Evolutionary conservation across 2,797 vertebrate genomes (phyloP).

Genomic region (Muraenolepis orangiensis): DNA sequence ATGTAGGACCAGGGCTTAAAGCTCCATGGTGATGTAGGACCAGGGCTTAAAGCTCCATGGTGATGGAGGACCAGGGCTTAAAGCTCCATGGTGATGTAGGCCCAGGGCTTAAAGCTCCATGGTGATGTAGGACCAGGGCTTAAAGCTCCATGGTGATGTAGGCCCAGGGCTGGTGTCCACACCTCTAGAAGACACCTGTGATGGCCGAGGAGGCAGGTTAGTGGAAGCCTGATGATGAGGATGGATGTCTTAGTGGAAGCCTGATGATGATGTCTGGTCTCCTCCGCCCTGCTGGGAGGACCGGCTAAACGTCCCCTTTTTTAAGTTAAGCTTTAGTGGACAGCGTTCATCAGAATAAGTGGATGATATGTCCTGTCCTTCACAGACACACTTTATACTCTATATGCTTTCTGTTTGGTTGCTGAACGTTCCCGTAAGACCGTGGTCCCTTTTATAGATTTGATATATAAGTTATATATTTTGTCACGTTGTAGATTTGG

Average conservation of each 20-base stretch:
- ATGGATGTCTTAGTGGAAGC: too few species aligned
- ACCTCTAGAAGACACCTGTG: constrained; percentile 36
- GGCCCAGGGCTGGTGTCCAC: constrained; percentile 23
- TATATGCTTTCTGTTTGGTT: not conserved
- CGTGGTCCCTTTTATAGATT: too few species aligned
- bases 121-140: constrained; percentile 11
- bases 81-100: constrained; percentile 13
- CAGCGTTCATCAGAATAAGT: not conserved
- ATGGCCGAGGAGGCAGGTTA: constrained; percentile 29
- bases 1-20: constrained; percentile 18
- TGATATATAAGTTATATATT: too few species aligned
- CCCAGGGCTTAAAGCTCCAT: not conserved
- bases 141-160: constrained; percentile 6
- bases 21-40: too few species aligned
- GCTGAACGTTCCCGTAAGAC: not conserved
- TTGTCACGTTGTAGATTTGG: not conserved
- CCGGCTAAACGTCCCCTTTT: constrained; percentile 37
- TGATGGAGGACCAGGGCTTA: constrained; percentile 18
- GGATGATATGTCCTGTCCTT: not conserved
- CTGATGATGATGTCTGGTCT: constrained; percentile 46
- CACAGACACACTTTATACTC: not conserved
- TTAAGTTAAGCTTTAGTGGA: constrained; percentile 1
- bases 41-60: not conserved
- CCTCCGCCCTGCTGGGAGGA: constrained; percentile 33
- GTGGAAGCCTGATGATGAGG: constrained; percentile 37